phyloP scores from a whole-genome alignment of 1,140 invertebrate genomes.

The Bradysia coprophila region DNA sequence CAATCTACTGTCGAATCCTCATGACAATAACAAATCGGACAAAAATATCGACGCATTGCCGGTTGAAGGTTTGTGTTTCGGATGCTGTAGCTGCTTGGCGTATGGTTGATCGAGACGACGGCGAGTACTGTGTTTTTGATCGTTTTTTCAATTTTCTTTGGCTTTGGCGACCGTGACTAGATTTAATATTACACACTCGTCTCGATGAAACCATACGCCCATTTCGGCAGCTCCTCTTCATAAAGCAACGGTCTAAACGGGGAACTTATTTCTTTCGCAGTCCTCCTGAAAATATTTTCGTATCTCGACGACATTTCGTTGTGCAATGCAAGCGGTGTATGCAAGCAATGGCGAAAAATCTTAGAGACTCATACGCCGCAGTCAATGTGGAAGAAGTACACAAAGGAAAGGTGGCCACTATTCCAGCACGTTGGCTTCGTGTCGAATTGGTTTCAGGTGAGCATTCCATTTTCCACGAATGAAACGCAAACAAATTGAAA shows the following conservation, averaged over 20 bases:
- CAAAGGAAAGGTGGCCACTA: constrained; percentile 60
- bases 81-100: too few relatives aligned
- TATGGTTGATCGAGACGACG: too few relatives aligned
- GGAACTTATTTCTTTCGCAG: too few relatives aligned
- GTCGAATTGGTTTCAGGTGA: constrained; percentile 58
- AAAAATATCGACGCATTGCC: constrained; percentile 5
- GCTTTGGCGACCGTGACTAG: too few relatives aligned
- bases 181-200: not conserved
- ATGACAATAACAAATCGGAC: constrained; percentile 4
- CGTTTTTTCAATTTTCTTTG: too few relatives aligned
- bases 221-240: too few relatives aligned
- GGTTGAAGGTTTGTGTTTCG: constrained; percentile 8
- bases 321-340: constrained; percentile 72
- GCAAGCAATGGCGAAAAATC: constrained; percentile 63
- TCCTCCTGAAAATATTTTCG: constrained; percentile 70
- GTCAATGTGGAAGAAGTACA: constrained; percentile 57
- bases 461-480: constrained; percentile 22
- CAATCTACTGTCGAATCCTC: constrained; percentile 8
- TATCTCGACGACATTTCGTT: constrained; percentile 82
- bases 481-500: too few relatives aligned
- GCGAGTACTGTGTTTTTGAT: too few relatives aligned
- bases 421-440: constrained; percentile 49
- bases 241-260: too few relatives aligned
- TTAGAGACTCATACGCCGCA: constrained; percentile 53
- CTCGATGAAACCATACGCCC: too few relatives aligned